Base-by-base conservation (phyloP, 2,888 invertebrate genomes). In the Venusia cambrica region DNA sequence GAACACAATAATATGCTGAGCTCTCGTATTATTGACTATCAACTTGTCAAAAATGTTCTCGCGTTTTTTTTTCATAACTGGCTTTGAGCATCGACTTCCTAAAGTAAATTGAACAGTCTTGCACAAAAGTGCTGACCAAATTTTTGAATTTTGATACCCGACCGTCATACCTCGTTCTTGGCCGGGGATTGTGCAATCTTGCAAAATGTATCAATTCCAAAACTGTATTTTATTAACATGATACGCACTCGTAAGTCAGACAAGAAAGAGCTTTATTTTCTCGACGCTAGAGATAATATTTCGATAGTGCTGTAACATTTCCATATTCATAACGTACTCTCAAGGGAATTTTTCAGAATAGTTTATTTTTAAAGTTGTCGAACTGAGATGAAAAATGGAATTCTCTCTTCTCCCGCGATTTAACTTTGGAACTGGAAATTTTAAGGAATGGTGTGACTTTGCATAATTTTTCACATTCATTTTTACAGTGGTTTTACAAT, bases 281-380 rank as follows among this genome's bases (percentile, higher is more conserved):
- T 6, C 8, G 5, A 10, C 39, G 6, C 8, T 8, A 39, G 20
- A 40, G 15, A 50, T 45, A 51, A n/a, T 37, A 44, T 48, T 53
- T 53, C 37, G 48, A 59, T 58, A 56, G 57, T 54, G 50, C 48
- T 45, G 48, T 41, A 35, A 47, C 43, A 40, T 46, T 42, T 62
- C 54, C 51, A 54, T 57, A 57, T 62, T 62, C 60, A 60, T 52
- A 47, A 26, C 46, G 34, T 9, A 24, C 22, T 42, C 48, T 43
- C 44, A 27, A 31, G 38, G 42, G 51, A 47, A 45, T 46, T 43
- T 51, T 37, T 40, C 37, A 38, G 48, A 48, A 47, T 44, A 48
- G 47, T 49, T 40, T 45, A 44, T 45, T 48, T 36, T 26, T 26
- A 48, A 51, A 50, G 35, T 51, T 51, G 48, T 51, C 50, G 50